Evolutionary conservation across 2,888 invertebrate species (phyloP).

Genomic region (Aporophyla lueneburgensis): DNA sequence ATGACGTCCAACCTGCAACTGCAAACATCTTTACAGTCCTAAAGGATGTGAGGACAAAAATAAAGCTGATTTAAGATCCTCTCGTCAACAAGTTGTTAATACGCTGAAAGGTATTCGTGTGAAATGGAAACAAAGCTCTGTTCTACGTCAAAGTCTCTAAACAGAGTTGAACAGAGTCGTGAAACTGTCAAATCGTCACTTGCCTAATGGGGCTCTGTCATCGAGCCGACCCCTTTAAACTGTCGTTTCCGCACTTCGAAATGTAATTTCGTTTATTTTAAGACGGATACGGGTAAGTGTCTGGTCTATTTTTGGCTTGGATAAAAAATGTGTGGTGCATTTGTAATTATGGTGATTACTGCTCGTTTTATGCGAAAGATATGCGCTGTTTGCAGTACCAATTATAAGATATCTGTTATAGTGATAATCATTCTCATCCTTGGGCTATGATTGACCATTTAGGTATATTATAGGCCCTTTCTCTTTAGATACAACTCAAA

Average conservation of each 20-base stretch:
- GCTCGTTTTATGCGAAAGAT: slow-evolving; percentile 26
- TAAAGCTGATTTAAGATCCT: slow-evolving; percentile 57
- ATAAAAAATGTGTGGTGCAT: slow-evolving; percentile 51
- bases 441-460: slow-evolving; percentile 10
- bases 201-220: slow-evolving; percentile 87
- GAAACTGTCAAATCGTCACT: slow-evolving; percentile 86
- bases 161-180: slow-evolving; percentile 75
- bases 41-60: slow-evolving; percentile 66
- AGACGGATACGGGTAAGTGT: slow-evolving; percentile 72
- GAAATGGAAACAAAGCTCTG: slow-evolving; percentile 78
- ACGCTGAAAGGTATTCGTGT: slow-evolving; percentile 82
- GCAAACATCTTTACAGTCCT: slow-evolving; percentile 52
- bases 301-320: slow-evolving; percentile 63
- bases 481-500: not conserved
- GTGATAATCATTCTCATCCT: slow-evolving; percentile 28
- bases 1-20: slow-evolving; percentile 40
- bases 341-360: slow-evolving; percentile 51
- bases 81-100: slow-evolving; percentile 73
- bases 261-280: slow-evolving; percentile 72
- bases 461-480: slow-evolving; percentile 2
- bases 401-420: slow-evolving; percentile 21
- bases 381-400: slow-evolving; percentile 14
- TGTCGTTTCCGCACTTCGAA: slow-evolving; percentile 83
- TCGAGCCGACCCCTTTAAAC: slow-evolving; percentile 85
- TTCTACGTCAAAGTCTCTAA: slow-evolving; percentile 76